These are phyloP conservation scores for Coleophora deauratella DNA, from an alignment of 2,888 invertebrate species.

Conservation along the genomic window DNA sequence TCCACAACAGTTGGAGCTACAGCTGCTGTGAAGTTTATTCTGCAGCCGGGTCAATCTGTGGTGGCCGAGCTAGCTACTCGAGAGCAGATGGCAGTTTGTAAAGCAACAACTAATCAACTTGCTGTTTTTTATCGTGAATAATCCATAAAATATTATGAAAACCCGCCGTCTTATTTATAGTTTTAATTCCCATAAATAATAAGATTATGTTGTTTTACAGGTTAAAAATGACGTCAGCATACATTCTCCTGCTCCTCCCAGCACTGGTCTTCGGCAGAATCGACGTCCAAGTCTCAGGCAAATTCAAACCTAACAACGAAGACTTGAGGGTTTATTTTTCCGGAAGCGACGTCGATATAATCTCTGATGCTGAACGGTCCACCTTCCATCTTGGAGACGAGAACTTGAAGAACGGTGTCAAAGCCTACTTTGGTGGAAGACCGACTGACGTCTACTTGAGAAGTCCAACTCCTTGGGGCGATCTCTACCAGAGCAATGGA, in stretches of 20 bases:
- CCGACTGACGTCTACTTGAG: constrained; percentile 23
- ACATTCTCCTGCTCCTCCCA: constrained; percentile 14
- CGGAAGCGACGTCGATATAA: constrained; percentile 12
- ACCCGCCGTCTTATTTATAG: too few relatives aligned
- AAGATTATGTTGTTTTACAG: too few relatives aligned
- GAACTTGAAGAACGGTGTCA: constrained; percentile 21
- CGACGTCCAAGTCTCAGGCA: constrained; percentile 16
- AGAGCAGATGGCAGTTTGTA: too few relatives aligned
- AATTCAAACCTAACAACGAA: constrained; percentile 14
- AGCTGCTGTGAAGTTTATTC: constrained; percentile 5
- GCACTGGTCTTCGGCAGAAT: constrained; percentile 19
- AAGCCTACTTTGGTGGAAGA: constrained; percentile 19
- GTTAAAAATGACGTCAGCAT: neutral
- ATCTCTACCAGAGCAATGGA: constrained; percentile 22
- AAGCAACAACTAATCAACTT: too few relatives aligned
- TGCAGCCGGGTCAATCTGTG: constrained; percentile 13
- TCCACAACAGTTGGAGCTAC: constrained; percentile 8
- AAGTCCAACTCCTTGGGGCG: constrained; percentile 30
- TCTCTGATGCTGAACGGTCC: constrained; percentile 22
- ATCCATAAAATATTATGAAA: too few relatives aligned
- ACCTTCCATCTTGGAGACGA: constrained; percentile 25
- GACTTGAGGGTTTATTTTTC: constrained; percentile 12
- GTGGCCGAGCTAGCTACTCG: constrained; percentile 8
- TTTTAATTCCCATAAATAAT: too few relatives aligned
- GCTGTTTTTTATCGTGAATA: too few relatives aligned